Conservation (phyloP, 1,140 invertebrate species). For the Eriocheir sinensis region DNA sequence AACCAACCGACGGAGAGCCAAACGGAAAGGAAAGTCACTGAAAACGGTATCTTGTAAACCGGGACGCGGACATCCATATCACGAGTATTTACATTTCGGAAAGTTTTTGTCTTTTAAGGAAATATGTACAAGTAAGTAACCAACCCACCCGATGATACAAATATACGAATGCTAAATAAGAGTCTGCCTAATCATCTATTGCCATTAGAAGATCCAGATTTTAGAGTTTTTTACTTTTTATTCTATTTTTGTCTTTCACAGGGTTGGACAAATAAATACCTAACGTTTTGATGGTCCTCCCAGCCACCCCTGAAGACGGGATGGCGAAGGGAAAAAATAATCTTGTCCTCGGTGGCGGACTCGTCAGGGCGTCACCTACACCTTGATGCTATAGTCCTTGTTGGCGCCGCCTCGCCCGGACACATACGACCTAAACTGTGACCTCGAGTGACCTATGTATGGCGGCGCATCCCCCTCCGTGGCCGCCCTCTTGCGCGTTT, state of each 20-base stretch:
- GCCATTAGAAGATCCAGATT: not conserved
- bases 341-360: not conserved
- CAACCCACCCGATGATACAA: not conserved
- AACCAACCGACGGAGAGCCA: not conserved
- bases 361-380: not conserved
- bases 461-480: not conserved
- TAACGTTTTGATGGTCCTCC: not conserved
- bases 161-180: not conserved
- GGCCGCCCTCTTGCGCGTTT: slow-evolving; percentile 59
- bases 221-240: not conserved
- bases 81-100: not conserved
- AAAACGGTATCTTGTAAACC: not conserved
- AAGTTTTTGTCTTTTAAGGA: not conserved
- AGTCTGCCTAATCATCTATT: not conserved
- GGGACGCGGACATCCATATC: not conserved
- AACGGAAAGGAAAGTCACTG: not conserved
- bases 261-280: not conserved
- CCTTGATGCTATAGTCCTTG: slow-evolving; percentile 73
- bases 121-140: not conserved
- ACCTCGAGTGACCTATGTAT: slow-evolving; percentile 64
- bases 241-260: not conserved
- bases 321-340: not conserved
- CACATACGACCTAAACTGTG: slow-evolving; percentile 69
- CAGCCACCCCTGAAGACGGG: not conserved
- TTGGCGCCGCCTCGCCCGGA: slow-evolving; percentile 36